phyloP scores from a whole-genome alignment of 2,888 invertebrate genomes.

The Oeneis ivallda region DNA sequence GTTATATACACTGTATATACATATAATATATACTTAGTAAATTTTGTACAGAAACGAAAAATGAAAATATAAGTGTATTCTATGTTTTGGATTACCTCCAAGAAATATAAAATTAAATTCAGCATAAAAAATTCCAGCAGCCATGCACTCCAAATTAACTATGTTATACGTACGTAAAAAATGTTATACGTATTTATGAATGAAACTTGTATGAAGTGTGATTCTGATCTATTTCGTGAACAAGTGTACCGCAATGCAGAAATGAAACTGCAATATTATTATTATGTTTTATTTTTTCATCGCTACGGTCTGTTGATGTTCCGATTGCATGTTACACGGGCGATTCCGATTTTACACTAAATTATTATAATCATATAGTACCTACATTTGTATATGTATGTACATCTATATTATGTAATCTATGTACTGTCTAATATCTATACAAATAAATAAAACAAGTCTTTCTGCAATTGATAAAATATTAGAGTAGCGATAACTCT shows the following conservation, averaged over 20 bases:
- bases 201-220: constrained; percentile 11
- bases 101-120: background rate
- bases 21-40: background rate
- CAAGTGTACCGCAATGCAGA: constrained; percentile 13
- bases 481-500: too few species aligned
- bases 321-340: constrained; percentile 11
- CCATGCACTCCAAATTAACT: background rate
- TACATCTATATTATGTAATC: too few species aligned
- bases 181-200: background rate
- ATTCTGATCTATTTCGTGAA: background rate
- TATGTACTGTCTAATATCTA: too few species aligned
- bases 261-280: constrained; percentile 6
- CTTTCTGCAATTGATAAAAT: too few species aligned
- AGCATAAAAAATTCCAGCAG: background rate
- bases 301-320: constrained; percentile 3
- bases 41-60: background rate
- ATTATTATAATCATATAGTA: constrained; percentile 8
- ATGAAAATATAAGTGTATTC: background rate
- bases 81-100: background rate
- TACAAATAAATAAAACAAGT: too few species aligned
- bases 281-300: constrained; percentile 3
- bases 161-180: background rate
- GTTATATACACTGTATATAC: background rate
- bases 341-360: background rate
- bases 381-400: too few species aligned